Base-by-base conservation (phyloP, 2,797 vertebrate species). In the Tapirus indicus region DNA sequence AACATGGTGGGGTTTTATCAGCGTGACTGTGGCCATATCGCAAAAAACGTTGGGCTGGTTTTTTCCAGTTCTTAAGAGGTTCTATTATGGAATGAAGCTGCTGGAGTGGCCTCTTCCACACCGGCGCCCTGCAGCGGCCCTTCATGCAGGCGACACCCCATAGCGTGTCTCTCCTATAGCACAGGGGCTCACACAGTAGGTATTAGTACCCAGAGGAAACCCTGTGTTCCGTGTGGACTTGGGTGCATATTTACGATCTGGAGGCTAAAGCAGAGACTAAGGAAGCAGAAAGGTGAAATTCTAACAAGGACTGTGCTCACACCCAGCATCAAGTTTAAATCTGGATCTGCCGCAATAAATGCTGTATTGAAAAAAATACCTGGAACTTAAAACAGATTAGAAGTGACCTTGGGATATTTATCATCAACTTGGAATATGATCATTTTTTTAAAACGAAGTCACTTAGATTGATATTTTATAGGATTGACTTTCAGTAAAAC, bases 241-340 rank as follows among this genome's bases (percentile, higher is more conserved):
- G 5, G 68, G 5, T 21, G 11, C 9, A 0, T 18, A 27, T 5
- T 21, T 32, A 1, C 2, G 7, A 7, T 4, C 8, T 5, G 16
- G 64, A 32, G 18, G 27, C 72, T 12, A 12, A 64, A 29, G 66
- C 64, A 72, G 62, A 75, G 44, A 16, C 4, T 3, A 35, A 35
- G 60, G 35, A 74, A 78, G 44, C 47, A 78, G 35, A 97, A 14
- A n/a, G 38, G 13, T 4, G 9, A n/a, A 38, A 56, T 41, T 83
- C 79, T 25, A 32, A 5, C 20, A 32, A 20, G 17, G 17, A 25
- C 23, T 3, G 29, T 7, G 16, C 14, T 71, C 35, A 1, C 75
- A 60, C 13, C 10, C 4, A 60, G 54, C 44, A 11, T 38, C 64
- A 41, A 8, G 12, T 58, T 71, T 62, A 25, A 27, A 23, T 52